Percentiles rank a stretch among this genome's conserved stretches.
phyloP scores from a whole-genome alignment of 2,888 invertebrate genomes.

The Patella ulyssiponensis region DNA sequence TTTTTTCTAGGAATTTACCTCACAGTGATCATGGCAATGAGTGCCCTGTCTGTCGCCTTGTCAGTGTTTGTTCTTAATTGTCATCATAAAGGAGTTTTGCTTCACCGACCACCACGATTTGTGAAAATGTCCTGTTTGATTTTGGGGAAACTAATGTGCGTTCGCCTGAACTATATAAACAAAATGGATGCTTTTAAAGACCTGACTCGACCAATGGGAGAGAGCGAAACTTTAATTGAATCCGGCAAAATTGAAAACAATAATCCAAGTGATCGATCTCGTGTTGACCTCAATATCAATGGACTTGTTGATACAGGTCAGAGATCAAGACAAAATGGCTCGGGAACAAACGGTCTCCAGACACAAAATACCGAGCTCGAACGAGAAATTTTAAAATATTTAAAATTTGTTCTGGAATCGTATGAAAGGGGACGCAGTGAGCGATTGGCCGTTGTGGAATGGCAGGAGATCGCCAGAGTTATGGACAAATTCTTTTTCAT shows the following conservation, averaged over 20 bases:
- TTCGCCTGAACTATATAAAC: conserved; percentile 43
- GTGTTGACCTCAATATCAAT: conserved; percentile 19
- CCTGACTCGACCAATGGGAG: neutral
- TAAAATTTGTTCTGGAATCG: conserved; percentile 55
- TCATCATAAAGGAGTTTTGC: conserved; percentile 65
- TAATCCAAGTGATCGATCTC: conserved; percentile 12
- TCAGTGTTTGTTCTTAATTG: conserved; percentile 73
- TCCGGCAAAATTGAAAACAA: conserved; percentile 6
- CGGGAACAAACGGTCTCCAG: conserved; percentile 5
- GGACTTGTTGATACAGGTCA: conserved; percentile 17
- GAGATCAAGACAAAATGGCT: conserved; percentile 13
- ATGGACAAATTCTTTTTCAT: conserved; percentile 75
- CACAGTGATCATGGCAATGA: conserved; percentile 73
- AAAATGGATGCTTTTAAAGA: conserved; percentile 8
- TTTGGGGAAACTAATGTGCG: conserved; percentile 51
- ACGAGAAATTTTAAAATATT: conserved; percentile 58
- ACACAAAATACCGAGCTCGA: conserved; percentile 40
- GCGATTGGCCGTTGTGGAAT: conserved; percentile 56
- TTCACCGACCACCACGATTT: conserved; percentile 63
- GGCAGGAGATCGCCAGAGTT: conserved; percentile 74
- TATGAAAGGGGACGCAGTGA: conserved; percentile 57
- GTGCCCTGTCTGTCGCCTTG: conserved; percentile 71
- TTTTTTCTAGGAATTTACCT: conserved; percentile 71
- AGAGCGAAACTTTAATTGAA: conserved; percentile 14
- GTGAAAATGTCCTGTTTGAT: conserved; percentile 57